Conservation (phyloP, 2,113 vertebrate genomes). For the Bungarus multicinctus region DNA sequence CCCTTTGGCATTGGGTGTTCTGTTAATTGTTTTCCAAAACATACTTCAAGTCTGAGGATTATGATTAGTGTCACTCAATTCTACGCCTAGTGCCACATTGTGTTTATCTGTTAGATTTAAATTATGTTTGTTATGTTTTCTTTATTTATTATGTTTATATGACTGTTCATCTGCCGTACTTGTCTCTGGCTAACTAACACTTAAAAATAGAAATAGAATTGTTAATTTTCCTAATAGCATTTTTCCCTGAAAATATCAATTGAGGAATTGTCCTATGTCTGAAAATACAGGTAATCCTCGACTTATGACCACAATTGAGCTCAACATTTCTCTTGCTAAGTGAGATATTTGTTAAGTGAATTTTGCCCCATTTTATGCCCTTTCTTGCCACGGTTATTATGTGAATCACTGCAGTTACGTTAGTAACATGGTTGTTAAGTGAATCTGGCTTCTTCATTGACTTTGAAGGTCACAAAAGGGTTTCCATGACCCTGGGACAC, state of each 20-base stretch:
- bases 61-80: constrained; percentile 28
- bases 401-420: not conserved
- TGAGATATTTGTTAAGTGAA: not conserved
- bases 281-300: not conserved
- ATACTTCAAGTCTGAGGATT: not conserved
- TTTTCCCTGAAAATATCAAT: not conserved
- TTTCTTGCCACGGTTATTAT: not conserved
- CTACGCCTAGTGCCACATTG: not conserved
- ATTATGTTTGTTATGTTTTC: not conserved
- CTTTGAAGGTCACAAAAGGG: not conserved
- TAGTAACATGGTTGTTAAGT: not conserved
- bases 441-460: not conserved
- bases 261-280: not conserved
- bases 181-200: not conserved
- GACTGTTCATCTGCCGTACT: not conserved
- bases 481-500: not conserved
- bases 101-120: not conserved
- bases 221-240: not conserved
- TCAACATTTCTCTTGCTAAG: not conserved
- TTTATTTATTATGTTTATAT: not conserved
- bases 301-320: not conserved
- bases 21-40: not conserved
- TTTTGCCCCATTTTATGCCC: not conserved
- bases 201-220: not conserved
- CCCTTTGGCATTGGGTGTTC: not conserved